These are phyloP conservation scores for Drosophila kurseongensis DNA, from an alignment of 1,140 invertebrate genomes.

Conservation along the genomic window DNA sequence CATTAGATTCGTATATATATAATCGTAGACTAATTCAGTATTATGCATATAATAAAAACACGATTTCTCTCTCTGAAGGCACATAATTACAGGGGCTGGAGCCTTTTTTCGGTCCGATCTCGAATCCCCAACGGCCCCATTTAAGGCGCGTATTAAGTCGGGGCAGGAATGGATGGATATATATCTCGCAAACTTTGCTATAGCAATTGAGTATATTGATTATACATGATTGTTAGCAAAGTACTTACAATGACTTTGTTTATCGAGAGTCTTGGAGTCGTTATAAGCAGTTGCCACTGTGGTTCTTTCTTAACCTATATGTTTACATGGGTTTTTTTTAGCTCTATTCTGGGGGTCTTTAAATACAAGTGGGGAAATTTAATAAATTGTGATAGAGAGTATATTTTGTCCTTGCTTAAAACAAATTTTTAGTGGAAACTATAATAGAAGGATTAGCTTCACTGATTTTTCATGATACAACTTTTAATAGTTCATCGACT, in stretches of 20 bases:
- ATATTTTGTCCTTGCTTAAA: no score
- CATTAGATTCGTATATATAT: conserved; percentile 29
- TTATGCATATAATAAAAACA: conserved; percentile 55
- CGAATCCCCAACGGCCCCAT: conserved; percentile 27
- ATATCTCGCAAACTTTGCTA: conserved; percentile 19
- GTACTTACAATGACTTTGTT: conserved; percentile 5
- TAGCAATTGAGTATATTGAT: conserved; percentile 27
- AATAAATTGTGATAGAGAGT: no score
- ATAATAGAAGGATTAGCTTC: no score
- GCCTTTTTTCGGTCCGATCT: conserved; percentile 14
- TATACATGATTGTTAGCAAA: conserved; percentile 29
- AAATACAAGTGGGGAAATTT: not conserved
- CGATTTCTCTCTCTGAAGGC: conserved; percentile 60
- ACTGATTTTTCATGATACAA: not conserved
- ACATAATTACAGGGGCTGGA: conserved; percentile 74
- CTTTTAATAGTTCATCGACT: no score
- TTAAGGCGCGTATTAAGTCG: conserved; percentile 32
- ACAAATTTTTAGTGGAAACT: no score
- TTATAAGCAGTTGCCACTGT: conserved; percentile 10
- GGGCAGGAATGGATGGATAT: conserved; percentile 20
- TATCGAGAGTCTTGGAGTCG: not conserved
- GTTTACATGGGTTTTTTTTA: conserved; percentile 10
- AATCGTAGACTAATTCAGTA: conserved; percentile 33
- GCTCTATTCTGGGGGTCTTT: not conserved
- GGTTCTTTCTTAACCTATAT: conserved; percentile 12